Evolutionary conservation across 2,888 invertebrate genomes (phyloP).

Genomic region (Gymnosoma rotundatum): DNA sequence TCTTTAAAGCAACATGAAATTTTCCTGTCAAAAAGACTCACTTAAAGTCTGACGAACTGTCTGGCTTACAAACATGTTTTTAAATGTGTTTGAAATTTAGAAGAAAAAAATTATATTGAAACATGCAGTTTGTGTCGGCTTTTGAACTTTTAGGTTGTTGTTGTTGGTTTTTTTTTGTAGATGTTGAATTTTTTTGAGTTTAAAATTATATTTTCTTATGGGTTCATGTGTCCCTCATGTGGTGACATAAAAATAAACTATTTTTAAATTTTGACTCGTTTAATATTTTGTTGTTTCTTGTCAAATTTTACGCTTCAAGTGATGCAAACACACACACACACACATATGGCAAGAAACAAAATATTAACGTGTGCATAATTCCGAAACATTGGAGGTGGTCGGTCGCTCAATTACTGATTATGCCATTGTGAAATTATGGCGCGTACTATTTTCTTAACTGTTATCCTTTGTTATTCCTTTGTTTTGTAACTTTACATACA

Average conservation of each 20-base stretch:
- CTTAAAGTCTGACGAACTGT: neutral
- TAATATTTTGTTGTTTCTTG: constrained; percentile 28
- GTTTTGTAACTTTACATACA: constrained; percentile 43
- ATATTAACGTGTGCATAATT: constrained; percentile 58
- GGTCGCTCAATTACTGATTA: constrained; percentile 48
- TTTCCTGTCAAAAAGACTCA: neutral
- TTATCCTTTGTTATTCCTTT: constrained; percentile 52
- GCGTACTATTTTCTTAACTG: constrained; percentile 57
- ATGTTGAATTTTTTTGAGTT: constrained; percentile 3
- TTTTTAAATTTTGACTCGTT: constrained; percentile 56
- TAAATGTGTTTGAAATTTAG: constrained; percentile 24
- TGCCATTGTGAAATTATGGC: constrained; percentile 55
- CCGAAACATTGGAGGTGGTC: constrained; percentile 62
- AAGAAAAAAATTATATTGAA: constrained; percentile 1
- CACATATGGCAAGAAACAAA: neutral
- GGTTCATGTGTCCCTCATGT: constrained; percentile 60
- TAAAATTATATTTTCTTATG: constrained; percentile 13
- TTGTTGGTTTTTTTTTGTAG: neutral
- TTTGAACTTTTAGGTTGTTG: constrained; percentile 19
- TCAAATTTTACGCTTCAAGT: constrained; percentile 69
- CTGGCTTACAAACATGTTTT: constrained; percentile 3
- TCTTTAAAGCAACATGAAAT: neutral
- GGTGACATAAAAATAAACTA: constrained; percentile 50
- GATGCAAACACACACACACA: constrained; percentile 11
- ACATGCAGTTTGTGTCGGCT: constrained; percentile 3